A percentile compares a stretch with the other conserved stretches of the same genome.
Conservation (phyloP, 1,140 invertebrate genomes). For the Drosophila melanica region DNA sequence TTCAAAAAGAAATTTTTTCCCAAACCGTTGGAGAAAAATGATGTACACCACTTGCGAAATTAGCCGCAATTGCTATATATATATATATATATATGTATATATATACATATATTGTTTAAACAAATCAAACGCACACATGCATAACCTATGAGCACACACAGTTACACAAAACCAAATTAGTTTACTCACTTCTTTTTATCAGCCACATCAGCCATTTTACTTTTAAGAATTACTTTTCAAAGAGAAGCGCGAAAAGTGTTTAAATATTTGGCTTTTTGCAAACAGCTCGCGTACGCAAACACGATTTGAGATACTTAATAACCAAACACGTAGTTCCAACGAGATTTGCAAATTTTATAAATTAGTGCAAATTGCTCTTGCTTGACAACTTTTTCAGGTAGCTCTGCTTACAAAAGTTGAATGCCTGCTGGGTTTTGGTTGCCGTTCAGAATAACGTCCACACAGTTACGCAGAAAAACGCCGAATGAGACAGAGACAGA, state of each 20-base stretch:
- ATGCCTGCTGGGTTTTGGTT: conserved; percentile 50
- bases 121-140: conserved; percentile 49
- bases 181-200: conserved; percentile 83
- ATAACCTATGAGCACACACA: conserved; percentile 26
- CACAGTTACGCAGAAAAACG: conserved; percentile 75
- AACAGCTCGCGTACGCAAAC: conserved; percentile 34
- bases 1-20: conserved; percentile 73
- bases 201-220: conserved; percentile 84
- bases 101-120: conserved; percentile 54
- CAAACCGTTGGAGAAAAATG: conserved; percentile 61
- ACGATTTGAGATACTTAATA: conserved; percentile 41
- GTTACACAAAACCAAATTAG: conserved; percentile 40
- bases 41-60: conserved; percentile 62
- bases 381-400: conserved; percentile 59
- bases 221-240: conserved; percentile 64
- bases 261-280: conserved; percentile 27
- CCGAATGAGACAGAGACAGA: conserved; percentile 74
- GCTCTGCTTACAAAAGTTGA: conserved; percentile 61
- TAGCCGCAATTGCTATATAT: conserved; percentile 15
- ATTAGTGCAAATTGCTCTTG: conserved; percentile 63
- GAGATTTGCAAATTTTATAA: conserved; percentile 60
- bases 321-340: conserved; percentile 39
- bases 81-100: no score
- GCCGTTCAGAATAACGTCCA: conserved; percentile 62
- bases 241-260: conserved; percentile 69